Conservation (phyloP, 2,113 vertebrate genomes). For the Oxygymnocypris stewartii region DNA sequence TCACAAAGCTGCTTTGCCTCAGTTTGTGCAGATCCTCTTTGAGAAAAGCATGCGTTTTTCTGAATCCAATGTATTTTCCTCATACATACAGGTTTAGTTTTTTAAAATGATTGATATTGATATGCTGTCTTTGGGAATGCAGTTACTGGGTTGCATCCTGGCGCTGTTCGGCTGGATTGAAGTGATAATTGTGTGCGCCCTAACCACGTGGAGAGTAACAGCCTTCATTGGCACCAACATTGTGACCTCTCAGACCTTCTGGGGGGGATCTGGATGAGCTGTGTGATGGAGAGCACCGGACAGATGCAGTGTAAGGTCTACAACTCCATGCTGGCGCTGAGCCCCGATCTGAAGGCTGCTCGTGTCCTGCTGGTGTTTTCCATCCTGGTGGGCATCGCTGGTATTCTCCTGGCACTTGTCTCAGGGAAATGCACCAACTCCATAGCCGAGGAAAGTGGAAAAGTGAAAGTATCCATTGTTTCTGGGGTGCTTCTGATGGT, state of each 20-base stretch:
- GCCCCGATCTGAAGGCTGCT: conserved; percentile 59
- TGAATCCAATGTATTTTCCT: neutral
- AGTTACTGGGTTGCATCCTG: conserved; percentile 57
- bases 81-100: neutral
- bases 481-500: conserved; percentile 55
- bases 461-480: conserved; percentile 36
- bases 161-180: conserved; percentile 59
- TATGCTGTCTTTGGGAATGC: conserved; percentile 57
- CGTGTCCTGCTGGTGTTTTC: conserved; percentile 53
- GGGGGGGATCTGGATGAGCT: conserved; percentile 67
- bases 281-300: conserved; percentile 61
- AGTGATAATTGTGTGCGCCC: conserved; percentile 52
- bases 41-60: conserved; percentile 47
- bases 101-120: neutral
- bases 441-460: conserved; percentile 39
- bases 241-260: conserved; percentile 59
- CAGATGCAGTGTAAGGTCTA: conserved; percentile 64
- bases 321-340: conserved; percentile 60
- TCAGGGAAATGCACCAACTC: conserved; percentile 63
- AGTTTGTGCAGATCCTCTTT: conserved; percentile 32
- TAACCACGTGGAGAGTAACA: conserved; percentile 62
- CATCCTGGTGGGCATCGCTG: conserved; percentile 51
- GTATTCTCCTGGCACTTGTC: conserved; percentile 51
- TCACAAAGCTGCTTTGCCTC: conserved; percentile 56
- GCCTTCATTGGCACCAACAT: conserved; percentile 64